Evolutionary conservation across 1,140 invertebrate species (phyloP).

Genomic region (Drosophila takahashii): DNA sequence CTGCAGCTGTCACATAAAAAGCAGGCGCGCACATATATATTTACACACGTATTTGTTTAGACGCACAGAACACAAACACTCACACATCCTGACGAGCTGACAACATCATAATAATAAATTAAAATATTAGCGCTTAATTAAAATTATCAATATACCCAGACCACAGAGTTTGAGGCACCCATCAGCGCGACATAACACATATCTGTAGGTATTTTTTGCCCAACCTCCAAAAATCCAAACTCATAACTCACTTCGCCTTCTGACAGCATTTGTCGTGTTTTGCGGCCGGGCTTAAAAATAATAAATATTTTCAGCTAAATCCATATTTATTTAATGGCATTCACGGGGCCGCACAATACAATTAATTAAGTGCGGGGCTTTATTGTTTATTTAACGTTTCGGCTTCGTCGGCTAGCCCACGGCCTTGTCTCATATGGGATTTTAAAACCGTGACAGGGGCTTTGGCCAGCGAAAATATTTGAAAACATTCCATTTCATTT

Average conservation of each 20-base stretch:
- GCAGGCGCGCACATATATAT: conserved; percentile 6
- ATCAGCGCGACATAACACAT: conserved; percentile 18
- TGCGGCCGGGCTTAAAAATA: conserved; percentile 31
- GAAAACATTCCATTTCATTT: conserved; percentile 15
- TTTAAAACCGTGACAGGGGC: conserved; percentile 34
- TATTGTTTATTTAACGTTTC: conserved; percentile 52
- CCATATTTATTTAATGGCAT: conserved; percentile 51
- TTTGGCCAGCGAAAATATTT: conserved; percentile 15
- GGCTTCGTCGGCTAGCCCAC: conserved; percentile 29
- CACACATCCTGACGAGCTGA: conserved; percentile 24
- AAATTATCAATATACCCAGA: conserved; percentile 68
- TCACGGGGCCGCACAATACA: conserved; percentile 26
- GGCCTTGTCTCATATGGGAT: conserved; percentile 38
- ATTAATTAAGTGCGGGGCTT: conserved; percentile 52
- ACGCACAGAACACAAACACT: conserved; percentile 18
- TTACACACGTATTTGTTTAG: conserved; percentile 3
- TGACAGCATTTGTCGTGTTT: conserved; percentile 17
- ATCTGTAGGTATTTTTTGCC: background rate
- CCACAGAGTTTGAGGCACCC: conserved; percentile 33
- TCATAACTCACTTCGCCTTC: conserved; percentile 16
- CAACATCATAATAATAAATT: conserved; percentile 78
- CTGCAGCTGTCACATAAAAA: conserved; percentile 50
- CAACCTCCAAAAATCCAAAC: background rate
- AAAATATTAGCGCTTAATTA: conserved; percentile 84
- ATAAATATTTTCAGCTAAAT: conserved; percentile 58